phyloP scores from a whole-genome alignment of 2,888 invertebrate species.

The Ectemnius cavifrons region DNA sequence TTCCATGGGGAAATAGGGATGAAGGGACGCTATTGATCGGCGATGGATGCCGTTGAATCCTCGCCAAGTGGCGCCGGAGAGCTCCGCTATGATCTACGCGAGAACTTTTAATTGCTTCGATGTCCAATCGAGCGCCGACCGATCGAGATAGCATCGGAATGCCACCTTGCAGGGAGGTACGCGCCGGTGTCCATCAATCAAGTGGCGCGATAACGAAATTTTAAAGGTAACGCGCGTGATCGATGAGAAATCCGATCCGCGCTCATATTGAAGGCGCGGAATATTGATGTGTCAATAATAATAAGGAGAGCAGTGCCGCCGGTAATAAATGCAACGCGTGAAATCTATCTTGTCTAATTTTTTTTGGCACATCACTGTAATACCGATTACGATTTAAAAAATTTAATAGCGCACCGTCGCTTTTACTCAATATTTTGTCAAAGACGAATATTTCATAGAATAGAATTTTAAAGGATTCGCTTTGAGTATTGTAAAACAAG shows the following conservation, averaged over 20 bases:
- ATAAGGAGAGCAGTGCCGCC: not conserved
- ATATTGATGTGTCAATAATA: not conserved
- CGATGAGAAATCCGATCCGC: not conserved
- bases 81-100: not conserved
- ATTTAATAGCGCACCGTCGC: too few relatives aligned
- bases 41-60: too few relatives aligned
- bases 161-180: not conserved
- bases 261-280: not conserved
- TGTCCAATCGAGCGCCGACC: too few relatives aligned
- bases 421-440: too few relatives aligned
- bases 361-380: too few relatives aligned
- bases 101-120: constrained; percentile 8
- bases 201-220: not conserved
- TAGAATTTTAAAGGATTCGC: too few relatives aligned
- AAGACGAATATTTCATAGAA: too few relatives aligned
- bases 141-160: not conserved
- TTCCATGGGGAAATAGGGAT: not conserved
- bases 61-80: too few relatives aligned
- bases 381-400: too few relatives aligned
- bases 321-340: not conserved
- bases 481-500: too few relatives aligned
- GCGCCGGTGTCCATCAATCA: not conserved
- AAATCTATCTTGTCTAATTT: not conserved
- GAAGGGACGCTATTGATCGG: not conserved
- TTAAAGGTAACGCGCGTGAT: constrained; percentile 2